Conservation (phyloP, 2,113 vertebrate species). For the Caranx ignobilis region DNA sequence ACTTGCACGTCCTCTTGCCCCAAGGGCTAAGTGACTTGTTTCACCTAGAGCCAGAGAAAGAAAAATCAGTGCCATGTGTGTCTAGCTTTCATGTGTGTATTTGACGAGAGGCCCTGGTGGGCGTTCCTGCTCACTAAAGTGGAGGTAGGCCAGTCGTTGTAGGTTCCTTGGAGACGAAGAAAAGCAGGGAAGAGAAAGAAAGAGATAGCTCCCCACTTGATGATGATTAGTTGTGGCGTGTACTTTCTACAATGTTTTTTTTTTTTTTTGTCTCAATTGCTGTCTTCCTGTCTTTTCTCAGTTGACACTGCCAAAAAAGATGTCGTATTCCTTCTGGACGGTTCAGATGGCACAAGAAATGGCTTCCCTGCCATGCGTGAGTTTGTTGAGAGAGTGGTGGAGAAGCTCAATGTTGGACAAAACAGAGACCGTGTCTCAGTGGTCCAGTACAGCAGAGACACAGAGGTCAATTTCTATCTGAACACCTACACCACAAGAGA, state of each 20-base stretch:
- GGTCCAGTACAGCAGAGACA: constrained; percentile 71
- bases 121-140: too few species aligned
- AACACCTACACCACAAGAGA: constrained; percentile 52
- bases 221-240: neutral
- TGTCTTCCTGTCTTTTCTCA: constrained; percentile 14
- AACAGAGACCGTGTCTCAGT: constrained; percentile 69
- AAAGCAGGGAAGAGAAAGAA: too few species aligned
- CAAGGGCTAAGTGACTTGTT: too few species aligned
- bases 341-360: constrained; percentile 81
- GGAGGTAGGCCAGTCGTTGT: too few species aligned
- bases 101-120: too few species aligned
- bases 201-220: neutral
- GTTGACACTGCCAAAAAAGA: constrained; percentile 83
- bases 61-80: too few species aligned
- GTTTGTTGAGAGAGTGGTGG: constrained; percentile 65
- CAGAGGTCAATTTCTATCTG: constrained; percentile 64
- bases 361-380: constrained; percentile 61
- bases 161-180: too few species aligned
- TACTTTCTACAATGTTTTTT: too few species aligned
- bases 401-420: constrained; percentile 49
- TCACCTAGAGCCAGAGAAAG: too few species aligned
- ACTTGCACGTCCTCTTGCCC: neutral
- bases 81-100: too few species aligned
- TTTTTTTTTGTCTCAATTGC: neutral
- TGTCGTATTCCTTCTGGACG: constrained; percentile 91